Evolutionary conservation across 2,888 invertebrate genomes (phyloP).

Genomic region (Saturnia pavonia): DNA sequence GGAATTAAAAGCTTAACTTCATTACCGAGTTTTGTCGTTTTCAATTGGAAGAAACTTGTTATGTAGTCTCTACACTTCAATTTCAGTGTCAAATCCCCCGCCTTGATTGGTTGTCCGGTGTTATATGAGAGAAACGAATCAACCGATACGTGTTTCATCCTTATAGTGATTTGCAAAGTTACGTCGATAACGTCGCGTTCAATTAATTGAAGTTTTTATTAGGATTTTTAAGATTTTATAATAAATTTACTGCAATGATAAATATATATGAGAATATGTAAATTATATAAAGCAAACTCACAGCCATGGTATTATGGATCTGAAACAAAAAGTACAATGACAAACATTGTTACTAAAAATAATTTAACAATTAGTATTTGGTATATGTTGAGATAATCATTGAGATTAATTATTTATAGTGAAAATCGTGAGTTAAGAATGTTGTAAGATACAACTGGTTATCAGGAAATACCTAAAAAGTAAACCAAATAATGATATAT

Average conservation of each 20-base stretch:
- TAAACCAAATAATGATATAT: background rate
- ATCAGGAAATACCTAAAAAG: no score
- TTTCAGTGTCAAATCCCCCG: conserved; percentile 73
- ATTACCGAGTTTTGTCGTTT: conserved; percentile 76
- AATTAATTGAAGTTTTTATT: background rate
- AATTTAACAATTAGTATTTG: background rate
- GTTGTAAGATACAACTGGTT: background rate
- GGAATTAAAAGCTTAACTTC: conserved; percentile 78
- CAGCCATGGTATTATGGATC: background rate
- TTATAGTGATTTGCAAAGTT: conserved; percentile 21
- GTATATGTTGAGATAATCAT: background rate
- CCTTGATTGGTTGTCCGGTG: conserved; percentile 71
- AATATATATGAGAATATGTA: background rate
- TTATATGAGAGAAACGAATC: conserved; percentile 49
- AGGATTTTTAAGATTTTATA: background rate
- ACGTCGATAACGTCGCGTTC: background rate
- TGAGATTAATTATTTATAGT: background rate
- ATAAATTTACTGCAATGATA: background rate
- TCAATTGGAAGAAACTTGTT: conserved; percentile 79
- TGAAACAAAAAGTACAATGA: background rate
- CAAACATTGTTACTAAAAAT: background rate
- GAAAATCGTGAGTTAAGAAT: background rate
- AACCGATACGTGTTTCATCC: conserved; percentile 54
- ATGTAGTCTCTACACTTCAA: conserved; percentile 60
- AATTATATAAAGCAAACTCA: background rate